A percentile compares a stretch with the other conserved stretches of the same genome.
Conservation (phyloP, 1,140 invertebrate genomes). For the Gonatopus flavifemur region DNA sequence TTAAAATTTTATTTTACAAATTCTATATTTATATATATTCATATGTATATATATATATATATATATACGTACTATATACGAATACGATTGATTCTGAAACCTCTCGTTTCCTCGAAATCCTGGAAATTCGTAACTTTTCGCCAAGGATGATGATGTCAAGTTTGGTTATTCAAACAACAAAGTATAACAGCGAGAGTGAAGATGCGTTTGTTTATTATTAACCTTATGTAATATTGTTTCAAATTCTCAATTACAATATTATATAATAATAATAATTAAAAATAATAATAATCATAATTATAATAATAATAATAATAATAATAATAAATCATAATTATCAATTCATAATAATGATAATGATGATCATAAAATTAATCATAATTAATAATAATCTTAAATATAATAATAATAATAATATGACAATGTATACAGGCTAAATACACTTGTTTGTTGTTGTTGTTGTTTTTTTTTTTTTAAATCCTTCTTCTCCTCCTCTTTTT, state of each 20-base stretch:
- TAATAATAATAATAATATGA: constrained; percentile 56
- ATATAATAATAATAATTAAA: constrained; percentile 49
- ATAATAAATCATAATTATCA: constrained; percentile 40
- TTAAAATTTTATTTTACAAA: too few relatives aligned
- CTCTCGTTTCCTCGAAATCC: too few relatives aligned
- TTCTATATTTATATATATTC: too few relatives aligned
- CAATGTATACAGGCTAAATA: constrained; percentile 59
- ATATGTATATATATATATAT: too few relatives aligned
- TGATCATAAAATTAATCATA: constrained; percentile 36
- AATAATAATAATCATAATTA: constrained; percentile 44
- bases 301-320: constrained; percentile 43
- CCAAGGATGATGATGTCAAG: too few relatives aligned
- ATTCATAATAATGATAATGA: constrained; percentile 39
- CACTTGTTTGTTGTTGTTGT: too few relatives aligned
- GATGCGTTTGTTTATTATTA: constrained; percentile 60
- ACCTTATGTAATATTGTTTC: constrained; percentile 59
- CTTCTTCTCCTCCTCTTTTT: too few relatives aligned
- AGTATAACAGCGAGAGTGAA: constrained; percentile 43
- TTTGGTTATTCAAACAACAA: too few relatives aligned
- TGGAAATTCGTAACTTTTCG: too few relatives aligned
- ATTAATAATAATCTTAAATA: constrained; percentile 23
- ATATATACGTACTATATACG: too few relatives aligned
- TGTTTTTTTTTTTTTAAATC: too few relatives aligned
- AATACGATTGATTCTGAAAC: too few relatives aligned
- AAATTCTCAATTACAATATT: constrained; percentile 60